Conservation (phyloP, 1,140 invertebrate species). For the Lucilia sericata region DNA sequence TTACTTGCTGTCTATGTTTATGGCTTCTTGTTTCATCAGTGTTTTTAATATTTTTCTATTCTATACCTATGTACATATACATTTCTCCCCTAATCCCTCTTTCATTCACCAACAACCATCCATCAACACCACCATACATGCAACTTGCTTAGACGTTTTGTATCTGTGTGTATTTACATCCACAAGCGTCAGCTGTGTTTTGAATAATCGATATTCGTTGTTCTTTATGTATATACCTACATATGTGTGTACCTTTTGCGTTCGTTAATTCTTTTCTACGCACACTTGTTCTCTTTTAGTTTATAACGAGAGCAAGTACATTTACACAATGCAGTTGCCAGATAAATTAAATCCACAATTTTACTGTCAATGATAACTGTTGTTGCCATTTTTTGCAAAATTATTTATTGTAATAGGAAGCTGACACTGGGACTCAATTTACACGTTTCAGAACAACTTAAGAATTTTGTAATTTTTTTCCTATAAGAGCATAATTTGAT, state of each 20-base stretch:
- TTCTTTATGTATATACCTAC: too few relatives aligned
- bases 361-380: too few relatives aligned
- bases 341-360: too few relatives aligned
- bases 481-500: too few relatives aligned
- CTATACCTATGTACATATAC: background rate
- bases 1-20: background rate
- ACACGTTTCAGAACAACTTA: too few relatives aligned
- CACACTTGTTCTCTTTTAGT: background rate
- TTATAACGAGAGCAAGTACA: too few relatives aligned
- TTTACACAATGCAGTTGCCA: too few relatives aligned
- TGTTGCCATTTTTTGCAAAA: too few relatives aligned
- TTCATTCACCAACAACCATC: background rate
- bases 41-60: background rate
- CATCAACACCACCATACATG: background rate
- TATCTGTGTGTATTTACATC: background rate
- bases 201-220: slow-evolving; percentile 22
- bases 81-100: background rate
- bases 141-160: background rate
- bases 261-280: background rate
- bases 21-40: background rate
- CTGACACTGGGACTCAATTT: too few relatives aligned
- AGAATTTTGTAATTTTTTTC: too few relatives aligned
- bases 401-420: too few relatives aligned
- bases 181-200: slow-evolving; percentile 36
- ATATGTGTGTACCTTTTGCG: too few relatives aligned